Evolutionary conservation across 1,140 invertebrate genomes (phyloP), one percentile per base, ranked within the genome.

Genomic region (Penaeus chinensis): DNA sequence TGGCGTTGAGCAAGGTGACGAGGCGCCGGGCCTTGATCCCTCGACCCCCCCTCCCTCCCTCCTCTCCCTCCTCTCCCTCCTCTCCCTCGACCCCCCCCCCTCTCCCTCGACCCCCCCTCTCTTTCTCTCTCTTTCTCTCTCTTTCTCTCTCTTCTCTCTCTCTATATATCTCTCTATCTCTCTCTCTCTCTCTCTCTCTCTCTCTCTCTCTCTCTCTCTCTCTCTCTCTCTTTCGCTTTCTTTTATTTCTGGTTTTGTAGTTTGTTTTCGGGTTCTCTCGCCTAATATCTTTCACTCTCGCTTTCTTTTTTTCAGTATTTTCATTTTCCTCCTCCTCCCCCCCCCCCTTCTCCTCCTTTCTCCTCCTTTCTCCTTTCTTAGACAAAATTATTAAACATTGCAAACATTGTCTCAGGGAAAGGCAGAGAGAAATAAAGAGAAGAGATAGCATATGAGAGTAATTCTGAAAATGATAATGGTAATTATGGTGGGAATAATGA

Each of bases 121-220:
- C 19, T 19, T 32, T 63, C 81, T 66, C 62, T 66, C 32, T 66
- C 24, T 60, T 63, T 61, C 22, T 20, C 11, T 32, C 63, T 24
- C 24, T n/a, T 24, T 66, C 4, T 60, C 81, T 82, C 81, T 82
- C 61, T n/a, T n/a, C 69, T 32, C 22, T 18, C 19, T 84, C 24
- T 32, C n/a, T 32, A 8, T 66, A 0, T 32, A 13, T 66, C 13
- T 71, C 66, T 16, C 63, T 83, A 2, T 42, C 24, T 19, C 63
- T 63, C 81, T 66, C 62, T 66, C 32, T 66, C 24, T 60, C 81
- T 61, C 22, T 20, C 11, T 32, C 63, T 24, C 24, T n/a, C 60
- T 66, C 4, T 60, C 81, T 82, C 81, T 82, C 61, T n/a, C 62
- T 27, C 63, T n/a, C 81, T 82, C 81, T 24, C 42, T 62, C n/a